phyloP scores from a whole-genome alignment of 2,113 vertebrate species.

The Nanorana parkeri region DNA sequence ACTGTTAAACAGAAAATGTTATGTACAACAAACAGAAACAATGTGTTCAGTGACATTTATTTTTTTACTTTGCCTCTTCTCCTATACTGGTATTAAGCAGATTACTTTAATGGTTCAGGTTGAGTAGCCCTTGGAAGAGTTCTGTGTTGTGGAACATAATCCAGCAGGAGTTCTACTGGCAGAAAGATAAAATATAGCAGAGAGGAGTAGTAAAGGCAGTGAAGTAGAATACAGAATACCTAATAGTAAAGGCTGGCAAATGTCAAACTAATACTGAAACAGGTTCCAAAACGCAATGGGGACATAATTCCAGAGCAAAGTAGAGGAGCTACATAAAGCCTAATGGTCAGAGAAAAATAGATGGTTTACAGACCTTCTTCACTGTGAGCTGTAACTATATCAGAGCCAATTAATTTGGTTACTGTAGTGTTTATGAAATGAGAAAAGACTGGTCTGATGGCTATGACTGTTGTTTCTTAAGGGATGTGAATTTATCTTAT shows the following conservation, averaged over 20 bases:
- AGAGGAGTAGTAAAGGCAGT: constrained; percentile 48
- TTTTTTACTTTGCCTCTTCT: constrained; percentile 16
- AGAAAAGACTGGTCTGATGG: not conserved
- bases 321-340: constrained; percentile 39
- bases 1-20: too few relatives aligned
- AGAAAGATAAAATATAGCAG: constrained; percentile 35
- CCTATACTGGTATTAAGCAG: constrained; percentile 34
- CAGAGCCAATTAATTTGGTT: constrained; percentile 3
- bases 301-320: constrained; percentile 41
- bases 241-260: constrained; percentile 44
- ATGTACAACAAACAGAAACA: not conserved
- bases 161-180: constrained; percentile 37
- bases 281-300: constrained; percentile 33
- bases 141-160: constrained; percentile 23
- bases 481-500: constrained; percentile 6
- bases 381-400: constrained; percentile 1
- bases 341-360: constrained; percentile 43
- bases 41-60: constrained; percentile 5
- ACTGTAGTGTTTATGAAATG: constrained; percentile 5
- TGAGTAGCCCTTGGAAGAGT: constrained; percentile 35
- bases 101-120: constrained; percentile 45
- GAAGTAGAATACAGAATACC: constrained; percentile 52
- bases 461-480: constrained; percentile 2
- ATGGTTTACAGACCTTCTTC: constrained; percentile 4
- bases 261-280: constrained; percentile 50